These are phyloP conservation scores for Proterorhinus semilunaris DNA, from an alignment of 2,113 vertebrate species.

Conservation along the genomic window DNA sequence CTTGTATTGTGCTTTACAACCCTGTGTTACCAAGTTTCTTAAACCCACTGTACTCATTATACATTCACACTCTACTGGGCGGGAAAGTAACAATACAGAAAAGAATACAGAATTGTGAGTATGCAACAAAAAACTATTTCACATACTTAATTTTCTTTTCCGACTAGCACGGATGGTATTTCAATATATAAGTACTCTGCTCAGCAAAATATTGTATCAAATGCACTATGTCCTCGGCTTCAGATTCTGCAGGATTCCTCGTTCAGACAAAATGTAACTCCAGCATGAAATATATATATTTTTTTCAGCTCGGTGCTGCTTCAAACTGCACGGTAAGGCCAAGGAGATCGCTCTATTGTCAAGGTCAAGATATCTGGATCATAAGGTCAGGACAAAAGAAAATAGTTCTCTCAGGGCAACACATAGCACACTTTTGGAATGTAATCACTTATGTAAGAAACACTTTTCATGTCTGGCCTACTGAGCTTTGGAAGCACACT, in stretches of 20 bases:
- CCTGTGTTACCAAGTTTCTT: no score
- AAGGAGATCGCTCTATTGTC: slow-evolving; percentile 41
- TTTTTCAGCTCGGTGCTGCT: background rate
- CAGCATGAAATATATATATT: background rate
- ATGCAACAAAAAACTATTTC: no score
- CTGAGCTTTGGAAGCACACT: slow-evolving; percentile 17
- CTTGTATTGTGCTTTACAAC: no score
- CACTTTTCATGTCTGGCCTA: slow-evolving; percentile 35
- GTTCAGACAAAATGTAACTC: background rate
- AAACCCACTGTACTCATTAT: no score
- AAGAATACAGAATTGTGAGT: no score
- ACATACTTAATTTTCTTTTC: no score
- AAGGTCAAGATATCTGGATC: slow-evolving; percentile 9
- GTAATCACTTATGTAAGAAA: slow-evolving; percentile 46
- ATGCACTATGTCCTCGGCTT: no score
- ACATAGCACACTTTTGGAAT: slow-evolving; percentile 35
- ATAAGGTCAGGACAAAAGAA: slow-evolving; percentile 14
- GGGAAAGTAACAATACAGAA: no score
- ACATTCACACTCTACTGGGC: no score
- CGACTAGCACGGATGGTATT: no score
- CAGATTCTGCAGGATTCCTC: background rate
- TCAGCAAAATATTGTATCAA: no score
- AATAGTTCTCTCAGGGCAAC: slow-evolving; percentile 35
- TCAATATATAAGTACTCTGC: no score
- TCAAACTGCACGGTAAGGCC: background rate